These are phyloP conservation scores for cattle (Bos taurus) DNA, from an alignment of 2,113 vertebrate species.

Conservation along the genomic window DNA sequence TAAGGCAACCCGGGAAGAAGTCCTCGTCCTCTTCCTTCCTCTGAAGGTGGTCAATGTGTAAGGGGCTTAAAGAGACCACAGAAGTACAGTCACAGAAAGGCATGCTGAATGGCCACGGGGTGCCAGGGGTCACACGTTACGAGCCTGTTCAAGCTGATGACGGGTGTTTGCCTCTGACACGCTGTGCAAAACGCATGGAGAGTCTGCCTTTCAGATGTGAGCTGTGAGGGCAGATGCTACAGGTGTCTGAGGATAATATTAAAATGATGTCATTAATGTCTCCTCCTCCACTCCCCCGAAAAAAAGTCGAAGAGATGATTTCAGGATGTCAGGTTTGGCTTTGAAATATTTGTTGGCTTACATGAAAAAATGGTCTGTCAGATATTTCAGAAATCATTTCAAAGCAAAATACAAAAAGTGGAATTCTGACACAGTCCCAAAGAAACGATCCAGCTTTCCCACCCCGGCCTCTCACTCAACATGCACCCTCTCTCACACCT, in stretches of 20 bases:
- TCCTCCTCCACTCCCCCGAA: background rate
- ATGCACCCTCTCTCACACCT: background rate
- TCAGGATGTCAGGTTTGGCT: background rate
- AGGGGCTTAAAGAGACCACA: background rate
- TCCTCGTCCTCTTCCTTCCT: background rate
- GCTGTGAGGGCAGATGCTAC: background rate
- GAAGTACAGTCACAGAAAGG: background rate
- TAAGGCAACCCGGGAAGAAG: background rate
- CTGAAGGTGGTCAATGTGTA: background rate
- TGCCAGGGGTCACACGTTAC: background rate
- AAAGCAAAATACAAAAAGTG: background rate
- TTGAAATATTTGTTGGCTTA: background rate
- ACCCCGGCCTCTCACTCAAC: background rate
- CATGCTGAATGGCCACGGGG: background rate
- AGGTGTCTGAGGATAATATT: background rate
- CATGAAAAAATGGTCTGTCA: background rate
- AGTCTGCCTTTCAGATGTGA: background rate
- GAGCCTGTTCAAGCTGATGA: background rate
- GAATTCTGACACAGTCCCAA: background rate
- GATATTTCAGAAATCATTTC: slow-evolving; percentile 17
- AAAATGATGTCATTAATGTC: background rate
- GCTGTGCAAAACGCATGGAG: background rate
- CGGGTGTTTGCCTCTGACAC: background rate
- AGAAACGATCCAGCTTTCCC: background rate
- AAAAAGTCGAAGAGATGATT: background rate